Evolutionary conservation across 2,888 invertebrate genomes (phyloP).

Genomic region (Cephus runcator): DNA sequence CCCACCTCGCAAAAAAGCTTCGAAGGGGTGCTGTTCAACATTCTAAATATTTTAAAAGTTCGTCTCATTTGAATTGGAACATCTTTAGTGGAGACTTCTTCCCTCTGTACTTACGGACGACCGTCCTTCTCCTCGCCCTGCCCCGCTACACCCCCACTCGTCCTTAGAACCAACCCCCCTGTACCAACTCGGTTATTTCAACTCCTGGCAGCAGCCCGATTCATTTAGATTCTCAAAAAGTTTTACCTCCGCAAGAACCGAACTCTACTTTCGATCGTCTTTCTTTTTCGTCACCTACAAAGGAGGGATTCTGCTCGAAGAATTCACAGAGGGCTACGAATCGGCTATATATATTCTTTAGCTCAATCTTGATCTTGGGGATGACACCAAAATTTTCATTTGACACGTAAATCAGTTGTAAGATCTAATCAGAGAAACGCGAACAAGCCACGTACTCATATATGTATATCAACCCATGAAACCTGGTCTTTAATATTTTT

Average conservation of each 20-base stretch:
- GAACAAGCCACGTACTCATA: no score
- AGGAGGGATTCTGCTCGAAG: background rate
- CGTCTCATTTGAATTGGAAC: slow-evolving; percentile 53
- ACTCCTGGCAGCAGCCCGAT: slow-evolving; percentile 28
- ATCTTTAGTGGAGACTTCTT: slow-evolving; percentile 36
- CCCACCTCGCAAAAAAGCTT: background rate
- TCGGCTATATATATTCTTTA: no score
- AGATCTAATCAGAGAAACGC: no score
- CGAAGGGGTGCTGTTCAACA: slow-evolving; percentile 26
- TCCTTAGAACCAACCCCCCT: background rate
- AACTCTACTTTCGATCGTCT: slow-evolving; percentile 20
- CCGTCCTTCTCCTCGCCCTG: background rate
- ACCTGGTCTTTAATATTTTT: no score
- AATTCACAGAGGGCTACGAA: background rate
- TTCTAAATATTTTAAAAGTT: slow-evolving; percentile 53
- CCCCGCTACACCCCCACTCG: background rate
- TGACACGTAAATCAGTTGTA: no score
- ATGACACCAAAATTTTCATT: background rate
- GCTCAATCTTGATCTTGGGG: background rate
- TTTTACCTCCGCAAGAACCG: slow-evolving; percentile 24
- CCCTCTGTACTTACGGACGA: slow-evolving; percentile 34
- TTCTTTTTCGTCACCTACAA: background rate
- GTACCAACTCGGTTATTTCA: background rate
- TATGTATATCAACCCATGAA: no score
- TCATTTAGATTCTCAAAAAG: slow-evolving; percentile 48